Conservation (phyloP, 1,140 invertebrate genomes). For the Microplitis demolitor region DNA sequence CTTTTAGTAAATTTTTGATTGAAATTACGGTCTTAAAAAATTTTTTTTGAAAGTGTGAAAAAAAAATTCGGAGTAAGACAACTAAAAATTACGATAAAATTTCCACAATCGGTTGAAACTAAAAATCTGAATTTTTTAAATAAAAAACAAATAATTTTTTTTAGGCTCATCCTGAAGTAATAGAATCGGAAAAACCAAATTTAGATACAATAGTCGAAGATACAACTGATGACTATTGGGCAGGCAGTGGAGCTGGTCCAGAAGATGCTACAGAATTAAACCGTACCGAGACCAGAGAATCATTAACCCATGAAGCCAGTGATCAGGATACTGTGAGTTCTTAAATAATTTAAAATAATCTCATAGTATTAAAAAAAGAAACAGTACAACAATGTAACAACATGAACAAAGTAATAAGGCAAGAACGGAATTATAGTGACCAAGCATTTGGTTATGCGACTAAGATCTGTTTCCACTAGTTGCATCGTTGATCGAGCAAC, state of each 20-base stretch:
- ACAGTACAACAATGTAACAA: not conserved
- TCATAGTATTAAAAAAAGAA: not conserved
- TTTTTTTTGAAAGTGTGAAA: too few species aligned
- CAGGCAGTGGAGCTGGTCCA: constrained; percentile 56
- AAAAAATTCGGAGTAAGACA: too few species aligned
- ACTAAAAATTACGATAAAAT: too few species aligned
- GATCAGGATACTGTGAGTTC: constrained; percentile 71
- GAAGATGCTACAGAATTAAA: constrained; percentile 48
- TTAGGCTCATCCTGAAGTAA: constrained; percentile 34
- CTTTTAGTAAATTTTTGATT: too few species aligned
- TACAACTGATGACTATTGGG: constrained; percentile 59
- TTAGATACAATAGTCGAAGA: constrained; percentile 54
- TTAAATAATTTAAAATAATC: constrained; percentile 7
- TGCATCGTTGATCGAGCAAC: constrained; percentile 31
- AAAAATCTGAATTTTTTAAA: too few species aligned
- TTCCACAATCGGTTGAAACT: too few species aligned
- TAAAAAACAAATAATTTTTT: too few species aligned
- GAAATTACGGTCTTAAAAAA: too few species aligned
- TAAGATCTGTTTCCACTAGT: constrained; percentile 8
- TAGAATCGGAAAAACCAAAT: constrained; percentile 44
- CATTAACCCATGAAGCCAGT: constrained; percentile 69
- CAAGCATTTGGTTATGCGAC: not conserved
- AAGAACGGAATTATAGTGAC: not conserved
- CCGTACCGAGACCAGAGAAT: constrained; percentile 69
- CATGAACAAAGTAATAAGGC: not conserved